phyloP scores from a whole-genome alignment of 2,797 vertebrate genomes.

The Adrianichthys oophorus region DNA sequence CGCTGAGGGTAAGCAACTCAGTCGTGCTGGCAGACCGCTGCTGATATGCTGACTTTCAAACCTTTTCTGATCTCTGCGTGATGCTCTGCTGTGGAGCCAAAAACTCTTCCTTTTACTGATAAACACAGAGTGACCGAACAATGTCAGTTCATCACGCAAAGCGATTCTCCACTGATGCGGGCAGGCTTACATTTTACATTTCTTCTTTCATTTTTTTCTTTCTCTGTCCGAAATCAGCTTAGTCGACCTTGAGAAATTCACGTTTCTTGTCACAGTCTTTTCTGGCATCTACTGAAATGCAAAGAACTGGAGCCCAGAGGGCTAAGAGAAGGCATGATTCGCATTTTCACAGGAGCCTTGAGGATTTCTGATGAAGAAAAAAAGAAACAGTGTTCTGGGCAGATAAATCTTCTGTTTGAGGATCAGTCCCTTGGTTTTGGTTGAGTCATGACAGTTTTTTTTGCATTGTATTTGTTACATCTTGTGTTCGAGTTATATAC shows the following conservation, averaged over 20 bases:
- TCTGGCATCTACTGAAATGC: background rate
- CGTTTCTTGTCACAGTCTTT: constrained; percentile 5
- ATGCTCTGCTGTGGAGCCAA: constrained; percentile 2
- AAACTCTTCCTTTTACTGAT: background rate
- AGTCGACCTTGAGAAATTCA: background rate
- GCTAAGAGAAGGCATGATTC: background rate
- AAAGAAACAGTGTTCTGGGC: too few species aligned
- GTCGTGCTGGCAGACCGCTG: background rate
- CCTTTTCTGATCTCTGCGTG: background rate
- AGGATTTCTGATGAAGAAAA: too few species aligned
- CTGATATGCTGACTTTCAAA: background rate
- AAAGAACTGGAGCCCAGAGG: background rate
- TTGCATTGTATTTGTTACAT: too few species aligned
- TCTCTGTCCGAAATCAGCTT: background rate
- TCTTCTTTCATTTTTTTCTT: background rate
- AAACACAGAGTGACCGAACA: background rate
- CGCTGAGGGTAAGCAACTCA: background rate
- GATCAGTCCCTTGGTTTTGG: too few species aligned
- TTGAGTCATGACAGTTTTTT: too few species aligned
- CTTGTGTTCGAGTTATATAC: too few species aligned
- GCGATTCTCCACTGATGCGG: background rate
- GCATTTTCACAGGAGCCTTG: too few species aligned
- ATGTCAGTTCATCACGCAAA: background rate
- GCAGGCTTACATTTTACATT: background rate
- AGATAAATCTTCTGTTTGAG: too few species aligned